phyloP scores from a whole-genome alignment of 1,140 invertebrate species.

The Glossosoma conforme region DNA sequence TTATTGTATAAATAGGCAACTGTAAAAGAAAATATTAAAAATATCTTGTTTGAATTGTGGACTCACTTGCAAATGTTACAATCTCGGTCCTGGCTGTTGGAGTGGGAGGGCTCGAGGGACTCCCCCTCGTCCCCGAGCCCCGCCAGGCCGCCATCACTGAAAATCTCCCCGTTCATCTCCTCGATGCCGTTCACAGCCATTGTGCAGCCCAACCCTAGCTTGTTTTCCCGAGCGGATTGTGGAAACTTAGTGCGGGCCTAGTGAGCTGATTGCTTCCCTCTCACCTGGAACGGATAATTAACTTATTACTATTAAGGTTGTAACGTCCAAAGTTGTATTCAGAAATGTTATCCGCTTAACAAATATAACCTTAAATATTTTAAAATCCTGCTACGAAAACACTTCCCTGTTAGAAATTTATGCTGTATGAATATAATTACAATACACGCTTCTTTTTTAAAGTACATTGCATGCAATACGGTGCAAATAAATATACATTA shows the following conservation, averaged over 20 bases:
- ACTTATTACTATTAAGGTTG: too few relatives aligned
- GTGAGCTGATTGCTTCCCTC: conserved; percentile 19
- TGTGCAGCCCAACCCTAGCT: conserved; percentile 15
- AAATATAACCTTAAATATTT: too few relatives aligned
- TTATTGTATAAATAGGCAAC: not conserved
- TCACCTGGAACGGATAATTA: conserved; percentile 14
- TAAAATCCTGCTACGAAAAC: too few relatives aligned
- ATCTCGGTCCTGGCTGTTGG: conserved; percentile 47
- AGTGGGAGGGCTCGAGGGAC: conserved; percentile 47
- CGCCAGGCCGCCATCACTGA: conserved; percentile 45
- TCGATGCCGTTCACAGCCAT: conserved; percentile 39
- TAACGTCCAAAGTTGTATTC: too few relatives aligned
- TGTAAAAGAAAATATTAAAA: not conserved
- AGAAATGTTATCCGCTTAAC: too few relatives aligned
- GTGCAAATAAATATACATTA: too few relatives aligned
- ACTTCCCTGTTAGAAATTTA: too few relatives aligned
- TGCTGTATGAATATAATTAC: too few relatives aligned
- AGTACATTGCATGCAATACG: too few relatives aligned
- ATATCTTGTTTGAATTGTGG: not conserved
- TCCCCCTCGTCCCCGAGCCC: conserved; percentile 47
- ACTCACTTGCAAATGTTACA: conserved; percentile 53
- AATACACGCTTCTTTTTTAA: too few relatives aligned
- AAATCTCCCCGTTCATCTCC: conserved; percentile 50
- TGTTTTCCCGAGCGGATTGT: conserved; percentile 14
- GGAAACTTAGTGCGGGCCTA: conserved; percentile 17